Percentiles rank a stretch among this genome's conserved stretches.
These are phyloP conservation scores for Galeruca laticollis DNA, from an alignment of 2,888 invertebrate species.

Conservation along the genomic window DNA sequence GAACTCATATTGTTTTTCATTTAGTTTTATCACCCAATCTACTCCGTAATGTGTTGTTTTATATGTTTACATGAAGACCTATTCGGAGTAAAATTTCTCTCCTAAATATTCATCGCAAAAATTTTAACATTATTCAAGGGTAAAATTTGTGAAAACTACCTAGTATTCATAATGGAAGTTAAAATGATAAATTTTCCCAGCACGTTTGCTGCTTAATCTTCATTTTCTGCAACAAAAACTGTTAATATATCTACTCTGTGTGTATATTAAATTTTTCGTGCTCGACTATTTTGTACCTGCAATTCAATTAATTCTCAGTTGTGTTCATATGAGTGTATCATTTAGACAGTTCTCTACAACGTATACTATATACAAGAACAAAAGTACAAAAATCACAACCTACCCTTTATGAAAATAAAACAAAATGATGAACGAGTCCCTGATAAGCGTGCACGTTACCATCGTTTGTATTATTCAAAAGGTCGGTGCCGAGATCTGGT, in stretches of 20 bases:
- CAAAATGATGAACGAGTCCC: conserved; percentile 31
- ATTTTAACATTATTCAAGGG: too few species aligned
- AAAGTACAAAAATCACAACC: conserved; percentile 31
- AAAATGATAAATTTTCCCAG: too few species aligned
- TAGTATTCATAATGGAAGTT: too few species aligned
- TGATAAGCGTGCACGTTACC: conserved; percentile 34
- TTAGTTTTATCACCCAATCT: too few species aligned
- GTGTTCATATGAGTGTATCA: neutral
- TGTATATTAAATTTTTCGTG: neutral
- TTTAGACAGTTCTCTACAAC: conserved; percentile 2
- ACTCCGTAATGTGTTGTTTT: too few species aligned
- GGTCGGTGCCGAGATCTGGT: conserved; percentile 27
- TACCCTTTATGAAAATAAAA: conserved; percentile 24
- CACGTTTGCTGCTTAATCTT: too few species aligned
- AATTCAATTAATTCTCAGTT: neutral
- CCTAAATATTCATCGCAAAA: too few species aligned
- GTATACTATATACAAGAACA: conserved; percentile 16
- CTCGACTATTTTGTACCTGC: neutral
- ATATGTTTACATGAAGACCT: too few species aligned
- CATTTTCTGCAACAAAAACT: neutral
- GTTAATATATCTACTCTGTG: neutral
- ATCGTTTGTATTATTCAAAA: conserved; percentile 41
- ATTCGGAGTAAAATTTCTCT: too few species aligned
- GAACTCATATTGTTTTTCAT: too few species aligned
- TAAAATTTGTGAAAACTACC: too few species aligned